Conservation (phyloP, 2,888 invertebrate species). For the Nowickia ferox region DNA sequence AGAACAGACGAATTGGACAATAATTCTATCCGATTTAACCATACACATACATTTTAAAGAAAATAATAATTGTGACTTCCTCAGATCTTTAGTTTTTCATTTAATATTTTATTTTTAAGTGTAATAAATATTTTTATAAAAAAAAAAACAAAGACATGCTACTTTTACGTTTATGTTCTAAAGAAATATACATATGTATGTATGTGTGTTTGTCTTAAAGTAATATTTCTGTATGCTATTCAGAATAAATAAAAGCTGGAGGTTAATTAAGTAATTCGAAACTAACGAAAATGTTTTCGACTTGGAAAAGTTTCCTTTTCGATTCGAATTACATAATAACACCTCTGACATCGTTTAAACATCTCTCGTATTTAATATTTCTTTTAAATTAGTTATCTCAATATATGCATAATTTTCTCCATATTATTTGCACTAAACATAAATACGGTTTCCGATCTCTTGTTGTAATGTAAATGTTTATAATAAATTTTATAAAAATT, state of each 20-base stretch:
- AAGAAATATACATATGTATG: not conserved
- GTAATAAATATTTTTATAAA: constrained; percentile 22
- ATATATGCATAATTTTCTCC: constrained; percentile 16
- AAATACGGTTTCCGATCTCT: constrained; percentile 3
- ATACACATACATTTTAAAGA: not conserved
- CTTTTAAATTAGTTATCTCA: not conserved
- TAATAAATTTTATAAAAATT: constrained; percentile 51
- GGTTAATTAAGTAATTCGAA: too few relatives aligned
- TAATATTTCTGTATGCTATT: not conserved
- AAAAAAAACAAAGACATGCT: constrained; percentile 28
- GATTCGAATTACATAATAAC: too few relatives aligned
- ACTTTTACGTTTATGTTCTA: not conserved
- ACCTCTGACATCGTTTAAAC: not conserved
- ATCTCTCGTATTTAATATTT: constrained; percentile 15
- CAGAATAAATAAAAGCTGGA: not conserved
- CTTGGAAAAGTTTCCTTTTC: too few relatives aligned
- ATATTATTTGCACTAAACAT: constrained; percentile 18
- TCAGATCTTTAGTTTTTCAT: not conserved
- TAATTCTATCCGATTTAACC: constrained; percentile 2
- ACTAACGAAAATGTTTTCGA: too few relatives aligned
- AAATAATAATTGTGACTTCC: constrained; percentile 23
- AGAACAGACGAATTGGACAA: constrained; percentile 29
- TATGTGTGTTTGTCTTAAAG: not conserved
- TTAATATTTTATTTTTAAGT: not conserved
- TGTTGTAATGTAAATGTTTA: constrained; percentile 30